Percentiles rank a stretch among this genome's conserved stretches.
Conservation (phyloP, 2,888 invertebrate species). For the Schizaphis graminum region DNA sequence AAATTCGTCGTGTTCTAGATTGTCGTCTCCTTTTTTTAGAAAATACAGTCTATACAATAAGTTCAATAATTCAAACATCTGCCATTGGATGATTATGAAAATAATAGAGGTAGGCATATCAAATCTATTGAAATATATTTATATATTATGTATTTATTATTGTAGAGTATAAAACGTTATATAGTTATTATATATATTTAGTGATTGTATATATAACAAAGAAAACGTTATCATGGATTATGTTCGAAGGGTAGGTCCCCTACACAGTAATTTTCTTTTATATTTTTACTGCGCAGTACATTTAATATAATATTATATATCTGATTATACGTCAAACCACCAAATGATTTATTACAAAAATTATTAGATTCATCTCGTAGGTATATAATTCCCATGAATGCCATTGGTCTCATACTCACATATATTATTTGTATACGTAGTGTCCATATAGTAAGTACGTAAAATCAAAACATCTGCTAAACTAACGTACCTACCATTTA, state of each 20-base stretch:
- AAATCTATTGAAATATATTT: not conserved
- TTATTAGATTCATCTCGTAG: not conserved
- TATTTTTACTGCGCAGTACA: conserved; percentile 31
- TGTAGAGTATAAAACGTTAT: not conserved
- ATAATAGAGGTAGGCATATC: not conserved
- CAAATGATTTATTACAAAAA: not conserved
- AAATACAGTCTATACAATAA: not conserved
- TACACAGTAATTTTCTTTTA: not conserved
- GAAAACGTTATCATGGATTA: not conserved
- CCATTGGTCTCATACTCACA: not conserved
- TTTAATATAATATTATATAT: not conserved
- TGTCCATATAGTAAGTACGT: not conserved
- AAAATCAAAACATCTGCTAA: not conserved
- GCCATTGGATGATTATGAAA: not conserved
- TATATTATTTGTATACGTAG: not conserved
- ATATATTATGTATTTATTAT: not conserved
- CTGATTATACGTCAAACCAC: not conserved
- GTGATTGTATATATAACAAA: not conserved
- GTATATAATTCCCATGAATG: not conserved
- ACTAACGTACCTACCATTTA: not conserved
- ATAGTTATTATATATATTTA: not conserved
- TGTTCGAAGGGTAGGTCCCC: not conserved
- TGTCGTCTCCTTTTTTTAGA: not conserved
- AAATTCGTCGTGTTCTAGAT: not conserved
- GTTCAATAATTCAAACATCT: not conserved